Base-by-base conservation (phyloP, 2,888 invertebrate species). In the Eupithecia pulchellata region DNA sequence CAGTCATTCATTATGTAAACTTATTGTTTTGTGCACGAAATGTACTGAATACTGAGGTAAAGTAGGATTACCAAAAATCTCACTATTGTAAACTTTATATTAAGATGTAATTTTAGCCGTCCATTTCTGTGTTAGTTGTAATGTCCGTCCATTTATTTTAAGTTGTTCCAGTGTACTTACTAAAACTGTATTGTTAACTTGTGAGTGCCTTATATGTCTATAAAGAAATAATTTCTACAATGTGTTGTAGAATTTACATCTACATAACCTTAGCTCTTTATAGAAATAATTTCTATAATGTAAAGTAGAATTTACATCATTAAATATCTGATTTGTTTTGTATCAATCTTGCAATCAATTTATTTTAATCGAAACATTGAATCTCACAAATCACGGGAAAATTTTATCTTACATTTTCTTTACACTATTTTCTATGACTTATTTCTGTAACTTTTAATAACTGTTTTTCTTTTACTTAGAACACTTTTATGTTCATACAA, bases 111-210 rank as follows among this genome's bases (percentile, higher is more conserved):
- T 57, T 29, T 66, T 69, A 58, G 71, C 69, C 70, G 64, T 75
- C 73, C 73, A 72, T 36, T 55, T 67, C 34, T 25, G 34, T 25
- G 5, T 34, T 34, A 36, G 20, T 14, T 34, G n/a, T 25, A 13
- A 61, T 60, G 57, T 73, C 66, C 69, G 62, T 74, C 73, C 75
- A 73, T 47, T 60, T 72, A 60, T 60, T 68, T 32, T 20, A 52
- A 52, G 58, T 68, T 17, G 58, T 70, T 72, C 60, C 57, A 58
- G 58, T 70, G 62, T 57, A 62, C 27, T 39, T 57, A 52, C 13
- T 52, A 25, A 52, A 4, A 9, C 20, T 47, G 8, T 42, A 20
- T 52, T 25, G 25, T 52, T 25, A 52, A 52, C 25, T 25, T 52
- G 52, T n/a, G 4, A 39, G 39, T 47, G 52, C 25, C 52, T 52